Base-by-base conservation (phyloP, 2,113 vertebrate species). In the Holacanthus passer region DNA sequence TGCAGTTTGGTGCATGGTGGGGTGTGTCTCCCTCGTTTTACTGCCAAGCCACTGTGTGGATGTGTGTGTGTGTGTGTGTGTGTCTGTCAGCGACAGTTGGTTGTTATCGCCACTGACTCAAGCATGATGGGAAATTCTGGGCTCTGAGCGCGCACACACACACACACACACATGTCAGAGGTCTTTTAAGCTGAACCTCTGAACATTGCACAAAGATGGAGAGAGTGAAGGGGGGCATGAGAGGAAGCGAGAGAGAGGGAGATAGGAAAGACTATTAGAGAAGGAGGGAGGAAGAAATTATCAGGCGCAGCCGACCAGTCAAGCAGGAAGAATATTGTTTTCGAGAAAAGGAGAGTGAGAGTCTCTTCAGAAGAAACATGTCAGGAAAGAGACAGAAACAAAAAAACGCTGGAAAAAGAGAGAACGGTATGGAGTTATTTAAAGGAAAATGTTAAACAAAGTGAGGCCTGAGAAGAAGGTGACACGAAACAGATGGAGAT, bases 391-490 rank as follows among this genome's bases (percentile, higher is more conserved):
- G 72, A 67, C 20, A 4, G 58, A 60, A 55, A 81, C 45, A 45
- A 66, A 82, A 53, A 74, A 39, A 64, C 1, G 5, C 0, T 53
- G 47, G 52, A 37, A 52, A 66, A 65, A 62, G 2, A 5, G 9
- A 29, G n/a, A 52, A 47, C 66, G 3, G 27, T 35, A 56, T 29
- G 7, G 37, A 60, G 53, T 78, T 64, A 69, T 73, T 63, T 62
- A 78, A 86, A 82, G 20, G 27, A 4, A 81, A 55, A 70, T 27
- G 60, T 81, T 81, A 82, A 89, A 89, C 87, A 90, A 77, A 90
- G 72, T 8, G 8, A 84, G 68, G 55, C 39, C 27, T 29, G 1
- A 67, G n/a, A 14, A 7, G 69, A 73, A 47, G 56, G 55, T 76
- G 87, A 91, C 70, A 79, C 2, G 9, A 87, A 73, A 32, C 84